phyloP scores from a whole-genome alignment of 1,140 invertebrate species.

The Schmidtea mediterranea region DNA sequence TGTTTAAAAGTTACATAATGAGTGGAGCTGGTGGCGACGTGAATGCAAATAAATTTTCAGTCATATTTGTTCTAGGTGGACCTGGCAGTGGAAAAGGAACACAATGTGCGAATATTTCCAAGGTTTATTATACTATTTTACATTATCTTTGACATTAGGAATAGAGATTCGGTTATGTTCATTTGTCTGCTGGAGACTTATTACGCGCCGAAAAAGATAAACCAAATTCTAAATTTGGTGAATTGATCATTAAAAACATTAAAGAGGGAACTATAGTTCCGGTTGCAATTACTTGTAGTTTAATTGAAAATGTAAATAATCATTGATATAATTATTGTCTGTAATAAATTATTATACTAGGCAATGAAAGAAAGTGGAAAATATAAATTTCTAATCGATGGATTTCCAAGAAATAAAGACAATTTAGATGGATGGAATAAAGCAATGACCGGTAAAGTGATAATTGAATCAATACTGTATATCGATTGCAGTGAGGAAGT shows the following conservation, averaged over 20 bases:
- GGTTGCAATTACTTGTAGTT: slow-evolving; percentile 80
- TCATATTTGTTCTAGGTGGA: slow-evolving; percentile 82
- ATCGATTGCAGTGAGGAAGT: slow-evolving; percentile 58
- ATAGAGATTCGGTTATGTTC: slow-evolving; percentile 62
- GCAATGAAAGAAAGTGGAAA: slow-evolving; percentile 45
- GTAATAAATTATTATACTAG: no score
- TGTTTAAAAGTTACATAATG: no score
- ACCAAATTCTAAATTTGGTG: slow-evolving; percentile 55
- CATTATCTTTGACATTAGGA: no score
- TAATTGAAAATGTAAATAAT: slow-evolving; percentile 40
- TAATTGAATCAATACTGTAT: slow-evolving; percentile 63
- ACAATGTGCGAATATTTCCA: slow-evolving; percentile 63
- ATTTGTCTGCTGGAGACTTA: slow-evolving; percentile 90
- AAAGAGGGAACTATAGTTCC: slow-evolving; percentile 81
- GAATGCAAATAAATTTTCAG: slow-evolving; percentile 31
- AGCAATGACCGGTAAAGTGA: slow-evolving; percentile 51
- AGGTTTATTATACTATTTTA: no score
- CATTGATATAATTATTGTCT: no score
- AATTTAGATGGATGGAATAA: slow-evolving; percentile 82
- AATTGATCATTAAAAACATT: slow-evolving; percentile 74
- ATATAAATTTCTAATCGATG: slow-evolving; percentile 68
- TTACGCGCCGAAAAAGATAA: slow-evolving; percentile 37
- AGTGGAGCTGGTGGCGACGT: no score
- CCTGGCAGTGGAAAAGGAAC: slow-evolving; percentile 96
- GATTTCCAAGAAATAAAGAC: slow-evolving; percentile 84